These are phyloP conservation scores for Pollenia griseotomentosa DNA, from an alignment of 2,888 invertebrate species.

Conservation along the genomic window DNA sequence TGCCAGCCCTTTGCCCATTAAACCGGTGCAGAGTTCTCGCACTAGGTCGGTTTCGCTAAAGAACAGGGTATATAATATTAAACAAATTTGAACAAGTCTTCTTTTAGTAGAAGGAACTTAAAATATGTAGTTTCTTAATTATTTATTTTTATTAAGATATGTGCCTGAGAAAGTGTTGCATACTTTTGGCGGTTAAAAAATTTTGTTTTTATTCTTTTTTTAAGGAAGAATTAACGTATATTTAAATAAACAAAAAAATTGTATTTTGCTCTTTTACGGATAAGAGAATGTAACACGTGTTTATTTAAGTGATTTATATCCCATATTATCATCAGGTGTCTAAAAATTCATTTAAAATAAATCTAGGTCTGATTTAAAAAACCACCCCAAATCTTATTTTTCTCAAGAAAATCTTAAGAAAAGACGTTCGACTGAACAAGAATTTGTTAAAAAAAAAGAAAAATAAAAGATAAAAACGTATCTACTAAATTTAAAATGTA, in stretches of 20 bases:
- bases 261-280: background rate
- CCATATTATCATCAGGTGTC: conserved; percentile 50
- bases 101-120: too few relatives aligned
- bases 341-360: conserved; percentile 57
- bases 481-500: background rate
- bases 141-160: too few relatives aligned
- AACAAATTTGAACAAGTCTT: too few relatives aligned
- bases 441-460: conserved; percentile 19
- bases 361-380: conserved; percentile 29
- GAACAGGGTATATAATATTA: too few relatives aligned
- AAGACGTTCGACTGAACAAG: background rate
- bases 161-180: too few relatives aligned
- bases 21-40: too few relatives aligned
- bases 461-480: background rate
- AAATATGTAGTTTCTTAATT: too few relatives aligned
- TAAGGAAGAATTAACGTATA: too few relatives aligned
- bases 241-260: background rate
- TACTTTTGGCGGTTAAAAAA: too few relatives aligned
- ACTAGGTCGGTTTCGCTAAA: too few relatives aligned
- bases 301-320: background rate
- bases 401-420: background rate
- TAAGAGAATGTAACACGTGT: conserved; percentile 18
- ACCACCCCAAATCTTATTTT: background rate
- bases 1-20: too few relatives aligned
- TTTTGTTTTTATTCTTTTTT: too few relatives aligned